Evolutionary conservation across 2,888 invertebrate species (phyloP).

Genomic region (Drosophila niveifrons): DNA sequence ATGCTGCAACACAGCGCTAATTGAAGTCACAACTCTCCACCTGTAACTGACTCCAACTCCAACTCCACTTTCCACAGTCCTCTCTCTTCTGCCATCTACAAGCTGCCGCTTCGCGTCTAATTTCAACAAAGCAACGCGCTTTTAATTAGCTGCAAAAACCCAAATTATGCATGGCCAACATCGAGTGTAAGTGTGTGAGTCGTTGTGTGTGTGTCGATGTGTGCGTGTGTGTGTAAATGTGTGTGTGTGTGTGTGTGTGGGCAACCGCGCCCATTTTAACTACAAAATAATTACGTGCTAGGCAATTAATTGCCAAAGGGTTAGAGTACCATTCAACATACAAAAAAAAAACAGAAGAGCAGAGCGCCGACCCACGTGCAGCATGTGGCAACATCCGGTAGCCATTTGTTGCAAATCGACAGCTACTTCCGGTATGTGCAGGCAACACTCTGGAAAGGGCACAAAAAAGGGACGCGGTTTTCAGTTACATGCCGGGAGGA

Average conservation of each 20-base stretch:
- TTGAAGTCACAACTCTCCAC: slow-evolving; percentile 56
- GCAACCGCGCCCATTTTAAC: slow-evolving; percentile 70
- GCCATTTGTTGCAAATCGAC: slow-evolving; percentile 81
- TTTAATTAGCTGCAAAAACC: slow-evolving; percentile 79
- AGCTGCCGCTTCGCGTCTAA: slow-evolving; percentile 40
- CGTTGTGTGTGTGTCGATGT: slow-evolving; percentile 23
- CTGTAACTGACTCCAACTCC: slow-evolving; percentile 22
- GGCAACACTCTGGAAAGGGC: slow-evolving; percentile 12
- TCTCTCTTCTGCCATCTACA: not conserved
- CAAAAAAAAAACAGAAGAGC: slow-evolving; percentile 30
- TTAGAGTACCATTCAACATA: slow-evolving; percentile 53
- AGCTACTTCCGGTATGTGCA: slow-evolving; percentile 73
- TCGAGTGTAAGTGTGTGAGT: slow-evolving; percentile 20
- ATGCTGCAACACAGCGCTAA: slow-evolving; percentile 40
- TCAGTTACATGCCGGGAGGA: slow-evolving; percentile 40
- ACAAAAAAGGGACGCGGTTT: slow-evolving; percentile 38
- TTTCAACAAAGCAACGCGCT: slow-evolving; percentile 66
- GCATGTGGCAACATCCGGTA: slow-evolving; percentile 78
- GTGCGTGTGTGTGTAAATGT: slow-evolving; percentile 14
- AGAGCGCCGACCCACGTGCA: slow-evolving; percentile 53
- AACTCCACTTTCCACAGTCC: not conserved
- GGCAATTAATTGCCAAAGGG: slow-evolving; percentile 76
- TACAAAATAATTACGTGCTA: slow-evolving; percentile 79
- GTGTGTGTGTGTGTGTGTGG: slow-evolving; percentile 25
- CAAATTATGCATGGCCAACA: slow-evolving; percentile 69